Evolutionary conservation across 2,113 vertebrate genomes (phyloP).

Genomic region (Marcusenius ussheri): DNA sequence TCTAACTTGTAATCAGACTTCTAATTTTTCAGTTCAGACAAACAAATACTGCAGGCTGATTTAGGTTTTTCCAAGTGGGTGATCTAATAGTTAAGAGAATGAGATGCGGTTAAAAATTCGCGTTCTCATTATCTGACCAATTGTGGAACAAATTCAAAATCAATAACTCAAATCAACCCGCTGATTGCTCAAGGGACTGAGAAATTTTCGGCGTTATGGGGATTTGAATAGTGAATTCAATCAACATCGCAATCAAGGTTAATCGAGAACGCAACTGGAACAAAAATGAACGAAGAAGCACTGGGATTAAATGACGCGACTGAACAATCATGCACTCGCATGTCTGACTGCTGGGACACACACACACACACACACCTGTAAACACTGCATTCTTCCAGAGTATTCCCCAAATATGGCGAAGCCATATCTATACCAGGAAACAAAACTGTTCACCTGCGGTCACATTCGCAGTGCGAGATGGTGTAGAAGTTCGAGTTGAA

Average conservation of each 20-base stretch:
- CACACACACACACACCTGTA: too few relatives aligned
- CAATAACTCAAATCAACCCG: not conserved
- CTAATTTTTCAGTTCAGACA: not conserved
- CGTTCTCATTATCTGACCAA: not conserved
- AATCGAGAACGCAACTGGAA: not conserved
- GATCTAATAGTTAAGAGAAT: not conserved
- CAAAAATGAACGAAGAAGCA: not conserved
- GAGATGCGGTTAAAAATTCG: not conserved
- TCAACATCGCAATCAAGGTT: not conserved
- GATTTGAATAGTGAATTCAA: not conserved
- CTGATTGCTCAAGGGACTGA: not conserved
- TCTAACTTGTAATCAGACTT: not conserved
- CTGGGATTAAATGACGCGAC: not conserved
- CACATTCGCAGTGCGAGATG: slow-evolving; percentile 82
- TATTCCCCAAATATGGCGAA: not conserved
- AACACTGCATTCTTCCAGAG: not conserved
- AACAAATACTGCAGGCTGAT: not conserved
- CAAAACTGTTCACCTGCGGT: slow-evolving; percentile 60
- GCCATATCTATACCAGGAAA: not conserved
- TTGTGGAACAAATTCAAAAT: not conserved
- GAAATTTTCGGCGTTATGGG: not conserved
- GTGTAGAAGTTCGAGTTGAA: slow-evolving; percentile 79
- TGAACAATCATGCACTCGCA: not conserved
- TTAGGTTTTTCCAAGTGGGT: not conserved
- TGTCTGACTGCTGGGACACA: not conserved